Percentiles rank a stretch among this genome's conserved stretches.
Conservation (phyloP, 2,888 invertebrate genomes). For the Dendrolimus pini region DNA sequence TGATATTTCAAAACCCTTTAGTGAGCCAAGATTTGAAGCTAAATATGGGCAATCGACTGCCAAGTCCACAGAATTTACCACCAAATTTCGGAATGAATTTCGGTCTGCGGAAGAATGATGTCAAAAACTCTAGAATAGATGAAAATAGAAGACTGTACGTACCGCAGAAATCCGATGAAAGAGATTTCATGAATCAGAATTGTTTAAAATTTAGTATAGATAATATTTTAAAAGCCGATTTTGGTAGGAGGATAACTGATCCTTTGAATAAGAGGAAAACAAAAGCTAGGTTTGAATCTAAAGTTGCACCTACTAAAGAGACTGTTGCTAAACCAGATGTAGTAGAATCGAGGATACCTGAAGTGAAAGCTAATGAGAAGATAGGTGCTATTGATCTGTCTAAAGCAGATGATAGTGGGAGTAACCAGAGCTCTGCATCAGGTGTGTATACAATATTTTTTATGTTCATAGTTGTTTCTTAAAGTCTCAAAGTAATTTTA, state of each 20-base stretch:
- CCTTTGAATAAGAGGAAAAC: conserved; percentile 79
- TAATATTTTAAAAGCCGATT: conserved; percentile 91
- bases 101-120: conserved; percentile 32
- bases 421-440: conserved; percentile 57
- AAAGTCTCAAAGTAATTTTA: not conserved
- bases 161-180: conserved; percentile 48
- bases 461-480: not conserved
- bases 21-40: conserved; percentile 57
- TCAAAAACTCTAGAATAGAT: conserved; percentile 28
- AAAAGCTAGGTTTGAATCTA: conserved; percentile 46
- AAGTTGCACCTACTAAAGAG: conserved; percentile 47
- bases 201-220: conserved; percentile 89
- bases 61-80: conserved; percentile 35
- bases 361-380: conserved; percentile 54
- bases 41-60: conserved; percentile 41
- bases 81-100: conserved; percentile 54
- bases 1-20: conserved; percentile 59
- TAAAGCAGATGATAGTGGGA: conserved; percentile 61
- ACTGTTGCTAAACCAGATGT: conserved; percentile 35
- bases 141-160: conserved; percentile 49
- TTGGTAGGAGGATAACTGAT: conserved; percentile 83
- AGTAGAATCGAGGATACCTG: conserved; percentile 53
- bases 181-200: conserved; percentile 70
- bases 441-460: conserved; percentile 53
- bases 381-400: conserved; percentile 61